Conservation (phyloP, 2,113 vertebrate genomes). For the Passer domesticus region DNA sequence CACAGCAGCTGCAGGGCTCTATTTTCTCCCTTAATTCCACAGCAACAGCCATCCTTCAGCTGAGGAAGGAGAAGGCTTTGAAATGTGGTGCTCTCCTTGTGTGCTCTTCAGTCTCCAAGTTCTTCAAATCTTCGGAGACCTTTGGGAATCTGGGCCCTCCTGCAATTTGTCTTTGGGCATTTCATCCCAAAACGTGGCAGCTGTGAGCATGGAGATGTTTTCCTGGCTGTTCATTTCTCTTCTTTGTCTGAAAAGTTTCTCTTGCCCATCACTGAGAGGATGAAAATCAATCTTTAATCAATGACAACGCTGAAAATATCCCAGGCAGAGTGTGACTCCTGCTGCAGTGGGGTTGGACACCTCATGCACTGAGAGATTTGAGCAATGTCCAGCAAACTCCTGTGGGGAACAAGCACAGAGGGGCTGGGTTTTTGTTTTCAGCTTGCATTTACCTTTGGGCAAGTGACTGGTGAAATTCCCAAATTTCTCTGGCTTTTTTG, state of each 20-base stretch:
- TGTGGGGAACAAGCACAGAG: background rate
- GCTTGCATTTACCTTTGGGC: background rate
- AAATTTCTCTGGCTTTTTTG: background rate
- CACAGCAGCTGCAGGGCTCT: background rate
- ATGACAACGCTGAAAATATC: background rate
- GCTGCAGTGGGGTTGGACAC: background rate
- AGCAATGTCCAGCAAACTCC: background rate
- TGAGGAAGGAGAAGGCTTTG: background rate
- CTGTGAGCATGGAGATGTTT: rapidly evolving
- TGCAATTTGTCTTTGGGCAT: background rate
- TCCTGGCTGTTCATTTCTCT: background rate
- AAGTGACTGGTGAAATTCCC: background rate
- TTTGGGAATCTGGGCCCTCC: background rate
- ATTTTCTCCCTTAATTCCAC: background rate
- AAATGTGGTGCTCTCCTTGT: background rate
- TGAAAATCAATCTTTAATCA: rapidly evolving
- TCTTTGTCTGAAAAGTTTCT: background rate
- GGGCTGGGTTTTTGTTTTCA: background rate
- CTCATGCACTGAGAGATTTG: background rate
- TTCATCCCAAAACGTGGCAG: background rate
- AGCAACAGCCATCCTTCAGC: rapidly evolving
- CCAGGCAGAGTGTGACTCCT: background rate
- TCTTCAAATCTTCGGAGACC: background rate
- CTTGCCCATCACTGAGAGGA: background rate
- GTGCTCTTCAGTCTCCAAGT: background rate